Conservation (phyloP, 2,888 invertebrate species). For the Aphrophora alni region DNA sequence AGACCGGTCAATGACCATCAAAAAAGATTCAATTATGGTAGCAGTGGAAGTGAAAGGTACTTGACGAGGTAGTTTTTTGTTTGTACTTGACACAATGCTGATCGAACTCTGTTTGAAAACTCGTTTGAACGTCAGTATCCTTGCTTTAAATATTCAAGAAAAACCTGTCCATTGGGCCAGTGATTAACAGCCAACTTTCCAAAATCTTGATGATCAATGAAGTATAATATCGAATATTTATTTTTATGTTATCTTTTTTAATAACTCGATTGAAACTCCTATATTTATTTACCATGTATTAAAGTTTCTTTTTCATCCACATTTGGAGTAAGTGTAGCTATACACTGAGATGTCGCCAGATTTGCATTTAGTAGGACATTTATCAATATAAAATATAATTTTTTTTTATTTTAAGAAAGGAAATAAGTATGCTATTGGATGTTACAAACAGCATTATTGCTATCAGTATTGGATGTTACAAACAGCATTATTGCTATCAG, state of each 20-base stretch:
- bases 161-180: background rate
- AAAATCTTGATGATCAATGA: background rate
- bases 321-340: too few relatives aligned
- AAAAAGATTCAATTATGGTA: background rate
- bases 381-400: too few relatives aligned
- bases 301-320: too few relatives aligned
- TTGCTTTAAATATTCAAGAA: background rate
- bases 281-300: too few relatives aligned
- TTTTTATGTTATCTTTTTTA: background rate
- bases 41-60: slow-evolving; percentile 2
- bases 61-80: background rate
- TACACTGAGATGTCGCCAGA: too few relatives aligned
- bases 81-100: background rate
- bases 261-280: background rate
- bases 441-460: too few relatives aligned
- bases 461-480: too few relatives aligned
- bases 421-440: too few relatives aligned
- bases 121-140: background rate
- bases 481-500: too few relatives aligned
- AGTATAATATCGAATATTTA: background rate
- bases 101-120: background rate
- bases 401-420: too few relatives aligned
- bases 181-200: background rate
- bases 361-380: too few relatives aligned
- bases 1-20: background rate